A percentile compares a stretch with the other conserved stretches of the same genome.
phyloP scores from a whole-genome alignment of 2,888 invertebrate genomes.

The Eilema depressum region DNA sequence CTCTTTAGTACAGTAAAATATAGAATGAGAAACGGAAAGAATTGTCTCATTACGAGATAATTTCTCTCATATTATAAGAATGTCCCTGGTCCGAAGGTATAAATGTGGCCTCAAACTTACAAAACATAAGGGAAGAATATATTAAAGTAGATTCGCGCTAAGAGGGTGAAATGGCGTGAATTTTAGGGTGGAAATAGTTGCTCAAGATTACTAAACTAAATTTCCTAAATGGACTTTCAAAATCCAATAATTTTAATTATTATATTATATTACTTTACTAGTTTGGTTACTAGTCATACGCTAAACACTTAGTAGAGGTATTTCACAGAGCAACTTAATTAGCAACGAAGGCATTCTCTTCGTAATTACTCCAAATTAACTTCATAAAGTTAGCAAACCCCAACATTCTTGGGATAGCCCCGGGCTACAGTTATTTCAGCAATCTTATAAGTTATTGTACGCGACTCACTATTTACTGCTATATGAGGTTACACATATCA shows the following conservation, averaged over 20 bases:
- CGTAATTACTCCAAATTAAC: conserved; percentile 16
- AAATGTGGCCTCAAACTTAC: too few relatives aligned
- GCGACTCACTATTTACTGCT: not conserved
- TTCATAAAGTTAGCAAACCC: conserved; percentile 1
- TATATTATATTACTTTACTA: too few relatives aligned
- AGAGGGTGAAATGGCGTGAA: too few relatives aligned
- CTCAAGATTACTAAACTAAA: too few relatives aligned
- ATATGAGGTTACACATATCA: not conserved
- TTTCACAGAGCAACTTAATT: conserved; percentile 2
- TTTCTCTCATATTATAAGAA: too few relatives aligned
- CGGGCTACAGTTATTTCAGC: not conserved
- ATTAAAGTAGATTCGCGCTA: too few relatives aligned
- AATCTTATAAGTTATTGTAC: conserved; percentile 2
- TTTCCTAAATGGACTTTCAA: too few relatives aligned
- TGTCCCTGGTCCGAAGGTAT: too few relatives aligned
- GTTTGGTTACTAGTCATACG: not conserved
- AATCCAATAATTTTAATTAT: too few relatives aligned
- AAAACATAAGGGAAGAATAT: too few relatives aligned
- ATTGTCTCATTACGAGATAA: too few relatives aligned
- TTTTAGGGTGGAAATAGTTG: too few relatives aligned
- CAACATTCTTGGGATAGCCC: conserved; percentile 10
- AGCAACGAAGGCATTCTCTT: not conserved
- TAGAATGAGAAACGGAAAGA: not conserved
- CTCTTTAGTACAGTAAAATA: not conserved
- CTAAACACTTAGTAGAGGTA: not conserved